These are phyloP conservation scores for Dipus sagitta DNA, from an alignment of 2,797 vertebrate genomes.

Conservation along the genomic window DNA sequence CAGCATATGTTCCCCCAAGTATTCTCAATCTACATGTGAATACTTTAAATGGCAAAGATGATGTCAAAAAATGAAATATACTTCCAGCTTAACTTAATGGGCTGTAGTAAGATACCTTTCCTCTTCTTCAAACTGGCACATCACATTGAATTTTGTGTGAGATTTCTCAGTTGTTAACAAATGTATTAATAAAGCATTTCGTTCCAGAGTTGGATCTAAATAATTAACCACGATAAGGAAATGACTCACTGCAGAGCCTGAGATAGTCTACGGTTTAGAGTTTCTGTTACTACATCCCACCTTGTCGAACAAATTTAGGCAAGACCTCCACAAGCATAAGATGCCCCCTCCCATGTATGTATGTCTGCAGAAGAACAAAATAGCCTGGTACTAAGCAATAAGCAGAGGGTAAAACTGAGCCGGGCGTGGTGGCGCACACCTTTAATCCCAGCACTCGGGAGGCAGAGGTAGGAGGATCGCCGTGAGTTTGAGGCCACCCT, in stretches of 20 bases:
- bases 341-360: background rate
- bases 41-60: conserved; percentile 39
- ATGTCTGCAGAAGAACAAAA: background rate
- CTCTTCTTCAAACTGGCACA: conserved; percentile 7
- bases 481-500: no score
- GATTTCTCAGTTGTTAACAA: conserved; percentile 59
- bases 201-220: conserved; percentile 55
- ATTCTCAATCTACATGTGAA: background rate
- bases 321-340: conserved; percentile 5
- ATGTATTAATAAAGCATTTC: conserved; percentile 66
- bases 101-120: conserved; percentile 27
- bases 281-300: background rate
- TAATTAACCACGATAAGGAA: conserved; percentile 75
- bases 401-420: background rate
- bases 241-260: conserved; percentile 68
- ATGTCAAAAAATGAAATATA: conserved; percentile 50
- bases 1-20: background rate
- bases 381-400: background rate
- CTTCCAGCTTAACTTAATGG: conserved; percentile 58
- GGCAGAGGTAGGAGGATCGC: no score
- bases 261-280: conserved; percentile 58
- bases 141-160: conserved; percentile 19
- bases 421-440: no score
- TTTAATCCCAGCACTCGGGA: no score
- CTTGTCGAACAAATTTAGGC: conserved; percentile 33